Conservation (phyloP, 2,888 invertebrate species). For the Stegophylla sp. region DNA sequence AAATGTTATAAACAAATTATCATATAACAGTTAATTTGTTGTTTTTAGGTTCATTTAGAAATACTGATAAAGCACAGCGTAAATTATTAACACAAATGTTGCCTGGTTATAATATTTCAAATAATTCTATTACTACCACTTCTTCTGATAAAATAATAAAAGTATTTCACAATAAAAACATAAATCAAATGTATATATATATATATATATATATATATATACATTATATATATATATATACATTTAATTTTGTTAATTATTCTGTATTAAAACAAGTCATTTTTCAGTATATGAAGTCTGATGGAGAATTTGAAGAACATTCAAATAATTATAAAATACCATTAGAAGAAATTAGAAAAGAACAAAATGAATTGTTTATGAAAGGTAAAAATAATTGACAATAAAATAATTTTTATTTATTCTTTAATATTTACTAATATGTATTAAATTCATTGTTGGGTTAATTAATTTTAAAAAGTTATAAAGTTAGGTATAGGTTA, state of each 20-base stretch:
- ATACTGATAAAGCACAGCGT: neutral
- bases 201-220: neutral
- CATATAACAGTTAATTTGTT: neutral
- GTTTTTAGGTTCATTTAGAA: neutral
- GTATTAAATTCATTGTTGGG: too few species aligned
- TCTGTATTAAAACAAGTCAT: neutral
- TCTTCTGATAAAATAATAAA: neutral
- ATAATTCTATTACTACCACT: neutral
- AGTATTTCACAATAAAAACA: neutral
- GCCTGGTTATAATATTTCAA: neutral
- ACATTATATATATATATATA: neutral
- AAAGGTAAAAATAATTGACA: slow-evolving; percentile 24
- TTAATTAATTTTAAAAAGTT: too few species aligned
- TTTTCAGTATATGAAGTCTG: slow-evolving; percentile 2
- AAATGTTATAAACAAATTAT: slow-evolving; percentile 1
- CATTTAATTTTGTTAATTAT: neutral
- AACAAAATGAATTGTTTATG: neutral
- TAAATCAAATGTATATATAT: neutral
- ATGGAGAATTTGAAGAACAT: neutral
- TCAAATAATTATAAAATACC: neutral
- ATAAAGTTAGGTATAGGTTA: too few species aligned
- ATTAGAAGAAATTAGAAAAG: slow-evolving; percentile 3
- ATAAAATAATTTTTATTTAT: neutral
- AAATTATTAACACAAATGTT: neutral
- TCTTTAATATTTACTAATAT: neutral